Evolutionary conservation across 2,113 vertebrate genomes (phyloP), one percentile per base, ranked within the genome.

Genomic region (Regulus satrapa): DNA sequence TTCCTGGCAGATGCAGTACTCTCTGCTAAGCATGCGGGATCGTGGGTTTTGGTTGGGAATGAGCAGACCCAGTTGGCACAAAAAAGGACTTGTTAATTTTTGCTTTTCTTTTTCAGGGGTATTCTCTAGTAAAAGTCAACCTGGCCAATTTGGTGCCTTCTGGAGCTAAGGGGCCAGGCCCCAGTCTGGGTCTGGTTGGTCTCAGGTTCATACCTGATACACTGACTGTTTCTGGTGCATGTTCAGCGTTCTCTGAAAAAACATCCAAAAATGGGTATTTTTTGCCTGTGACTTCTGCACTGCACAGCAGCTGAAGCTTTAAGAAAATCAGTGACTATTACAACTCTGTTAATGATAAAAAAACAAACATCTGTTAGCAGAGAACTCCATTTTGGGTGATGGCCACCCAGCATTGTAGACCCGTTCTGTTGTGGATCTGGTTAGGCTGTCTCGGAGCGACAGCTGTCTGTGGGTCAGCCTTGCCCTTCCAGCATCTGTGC

Each of bases 11-110:
- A 66, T 31, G 38, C 43, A 46, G 26, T 34, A 23, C 52, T 1
- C 2, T 41, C 68, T 49, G 61, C 66, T 41, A 26, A 49, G 34
- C 20, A 1, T 29, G 24, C 0, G 0, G 55, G 15, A 14, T 51
- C 1, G 2, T 5, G 14, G 48, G 13, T 26, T 31, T 78, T 79
- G 46, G 26, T 69, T 91, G 59, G 85, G 77, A 76, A 66, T 54
- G 34, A n/a, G 41, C 58, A 58, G 38, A 45, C 32, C 29, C 34
- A 36, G 38, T 0, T 79, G 71, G 49, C 25, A 19, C 62, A 63
- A 59, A 73, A 64, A 69, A 82, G 41, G 63, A 20, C 48, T 73
- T 62, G 49, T 32, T 79, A 92, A 88, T 8, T 21, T 66, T 83
- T 80, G 29, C 16, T 26, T 86, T 84, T 61, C 67, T 72, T 88